Evolutionary conservation across 2,888 invertebrate genomes (phyloP).

Genomic region (Marronus borbonicus): DNA sequence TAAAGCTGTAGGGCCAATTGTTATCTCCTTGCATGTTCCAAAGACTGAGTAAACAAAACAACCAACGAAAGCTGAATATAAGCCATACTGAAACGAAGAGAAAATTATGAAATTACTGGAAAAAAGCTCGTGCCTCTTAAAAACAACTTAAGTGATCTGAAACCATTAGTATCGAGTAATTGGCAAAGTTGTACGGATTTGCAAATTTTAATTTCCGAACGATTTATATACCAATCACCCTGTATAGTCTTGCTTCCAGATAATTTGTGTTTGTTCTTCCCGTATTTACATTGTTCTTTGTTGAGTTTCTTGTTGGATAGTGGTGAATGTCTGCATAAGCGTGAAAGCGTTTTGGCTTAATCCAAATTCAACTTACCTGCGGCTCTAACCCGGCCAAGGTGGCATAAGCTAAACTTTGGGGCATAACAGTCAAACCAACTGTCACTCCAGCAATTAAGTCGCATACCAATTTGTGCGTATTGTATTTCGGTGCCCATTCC

Average conservation of each 20-base stretch:
- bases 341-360: too few species aligned
- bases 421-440: constrained; percentile 93
- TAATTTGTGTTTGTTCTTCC: too few species aligned
- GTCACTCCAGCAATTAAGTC: constrained; percentile 95
- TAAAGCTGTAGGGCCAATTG: constrained; percentile 94
- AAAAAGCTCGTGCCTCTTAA: too few species aligned
- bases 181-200: too few species aligned
- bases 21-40: constrained; percentile 91
- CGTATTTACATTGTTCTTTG: too few species aligned
- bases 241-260: too few species aligned
- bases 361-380: constrained; percentile 73
- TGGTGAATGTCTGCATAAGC: too few species aligned
- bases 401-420: constrained; percentile 94
- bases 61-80: constrained; percentile 95
- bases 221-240: too few species aligned
- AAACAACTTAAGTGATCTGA: too few species aligned
- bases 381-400: constrained; percentile 90
- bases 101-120: neutral
- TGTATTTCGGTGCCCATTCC: constrained; percentile 85
- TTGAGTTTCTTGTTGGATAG: too few species aligned
- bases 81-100: constrained; percentile 82
- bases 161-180: too few species aligned
- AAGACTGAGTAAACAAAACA: constrained; percentile 93
- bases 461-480: constrained; percentile 82
- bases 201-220: too few species aligned